Conservation (phyloP, 2,888 invertebrate genomes). For the Mamestra brassicae region DNA sequence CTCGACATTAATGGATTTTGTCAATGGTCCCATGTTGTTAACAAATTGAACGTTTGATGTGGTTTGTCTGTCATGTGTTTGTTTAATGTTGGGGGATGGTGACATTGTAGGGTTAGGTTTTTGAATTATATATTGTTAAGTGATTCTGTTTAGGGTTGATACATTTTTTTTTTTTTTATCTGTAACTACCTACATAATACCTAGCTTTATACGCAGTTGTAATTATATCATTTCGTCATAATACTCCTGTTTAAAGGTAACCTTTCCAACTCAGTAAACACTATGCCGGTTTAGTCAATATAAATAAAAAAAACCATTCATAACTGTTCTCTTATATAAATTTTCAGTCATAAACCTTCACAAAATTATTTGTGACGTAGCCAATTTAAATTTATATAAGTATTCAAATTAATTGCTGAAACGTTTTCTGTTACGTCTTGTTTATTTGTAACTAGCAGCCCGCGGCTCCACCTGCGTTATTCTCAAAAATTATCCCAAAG, state of each 20-base stretch:
- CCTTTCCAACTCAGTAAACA: neutral
- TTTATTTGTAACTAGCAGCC: slow-evolving; percentile 3
- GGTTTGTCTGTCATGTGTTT: slow-evolving; percentile 65
- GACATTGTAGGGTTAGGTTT: slow-evolving; percentile 33
- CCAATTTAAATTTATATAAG: slow-evolving; percentile 23
- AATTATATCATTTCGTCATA: neutral
- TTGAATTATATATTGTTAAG: slow-evolving; percentile 17
- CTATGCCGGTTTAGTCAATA: neutral
- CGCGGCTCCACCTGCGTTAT: no score
- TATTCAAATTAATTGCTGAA: slow-evolving; percentile 38
- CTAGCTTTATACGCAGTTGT: no score
- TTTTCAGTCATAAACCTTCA: slow-evolving; percentile 23
- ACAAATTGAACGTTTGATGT: slow-evolving; percentile 84
- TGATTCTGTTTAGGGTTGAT: slow-evolving; percentile 27
- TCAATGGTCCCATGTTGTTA: slow-evolving; percentile 80
- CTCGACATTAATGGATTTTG: slow-evolving; percentile 89
- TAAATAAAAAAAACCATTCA: neutral
- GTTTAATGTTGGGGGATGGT: slow-evolving; percentile 50
- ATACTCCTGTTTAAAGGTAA: neutral
- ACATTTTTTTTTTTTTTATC: neutral
- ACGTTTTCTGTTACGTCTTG: slow-evolving; percentile 20
- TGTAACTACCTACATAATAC: no score
- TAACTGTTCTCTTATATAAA: slow-evolving; percentile 8
- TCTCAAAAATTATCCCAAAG: no score
- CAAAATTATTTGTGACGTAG: neutral